phyloP scores from a whole-genome alignment of 2,797 vertebrate species.

The Pterois miles region DNA sequence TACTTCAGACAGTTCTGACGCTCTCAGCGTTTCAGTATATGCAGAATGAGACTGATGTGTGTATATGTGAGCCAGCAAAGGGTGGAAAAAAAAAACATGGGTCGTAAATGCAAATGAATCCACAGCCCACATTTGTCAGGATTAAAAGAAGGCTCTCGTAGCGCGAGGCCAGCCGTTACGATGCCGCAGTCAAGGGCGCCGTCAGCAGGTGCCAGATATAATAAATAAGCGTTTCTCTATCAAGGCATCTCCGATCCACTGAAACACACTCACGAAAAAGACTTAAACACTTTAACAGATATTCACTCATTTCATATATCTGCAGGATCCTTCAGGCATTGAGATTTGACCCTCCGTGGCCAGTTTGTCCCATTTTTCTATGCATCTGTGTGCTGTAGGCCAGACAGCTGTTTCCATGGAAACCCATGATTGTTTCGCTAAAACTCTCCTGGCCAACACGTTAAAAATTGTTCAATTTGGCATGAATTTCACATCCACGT shows the following conservation, averaged over 20 bases:
- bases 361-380: neutral
- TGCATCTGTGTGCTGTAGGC: constrained; percentile 44
- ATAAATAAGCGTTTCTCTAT: constrained; percentile 70
- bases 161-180: constrained; percentile 15
- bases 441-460: constrained; percentile 23
- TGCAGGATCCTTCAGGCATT: constrained; percentile 52
- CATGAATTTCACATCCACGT: constrained; percentile 49
- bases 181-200: constrained; percentile 48
- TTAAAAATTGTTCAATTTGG: constrained; percentile 53
- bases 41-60: constrained; percentile 28
- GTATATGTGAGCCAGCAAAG: constrained; percentile 46
- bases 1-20: constrained; percentile 23
- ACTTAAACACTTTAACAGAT: constrained; percentile 65
- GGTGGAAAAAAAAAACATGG: constrained; percentile 42
- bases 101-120: constrained; percentile 51
- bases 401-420: constrained; percentile 38
- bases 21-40: constrained; percentile 38
- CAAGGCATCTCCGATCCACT: constrained; percentile 72
- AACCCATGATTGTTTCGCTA: constrained; percentile 44
- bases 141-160: constrained; percentile 45
- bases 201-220: constrained; percentile 53
- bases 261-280: constrained; percentile 61
- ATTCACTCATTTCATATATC: constrained; percentile 63
- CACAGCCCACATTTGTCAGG: constrained; percentile 50
- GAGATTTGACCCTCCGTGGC: constrained; percentile 31